These are phyloP conservation scores for Microlaimidae sp. DNA, from an alignment of 2,888 invertebrate species.

Conservation along the genomic window DNA sequence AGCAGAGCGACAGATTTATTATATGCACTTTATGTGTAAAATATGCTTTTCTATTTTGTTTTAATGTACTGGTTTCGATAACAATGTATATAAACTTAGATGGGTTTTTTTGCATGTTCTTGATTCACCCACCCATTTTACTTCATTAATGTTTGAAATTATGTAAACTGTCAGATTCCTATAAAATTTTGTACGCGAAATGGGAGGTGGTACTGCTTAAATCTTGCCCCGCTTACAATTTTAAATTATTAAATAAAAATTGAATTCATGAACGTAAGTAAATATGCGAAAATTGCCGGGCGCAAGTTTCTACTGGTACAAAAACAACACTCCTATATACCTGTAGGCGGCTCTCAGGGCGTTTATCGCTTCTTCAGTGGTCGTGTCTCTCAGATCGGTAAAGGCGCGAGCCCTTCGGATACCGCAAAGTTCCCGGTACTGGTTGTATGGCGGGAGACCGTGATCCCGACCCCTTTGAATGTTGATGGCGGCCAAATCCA, in stretches of 20 bases:
- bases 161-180: background rate
- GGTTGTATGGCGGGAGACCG: slow-evolving; percentile 59
- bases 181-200: background rate
- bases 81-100: too few species aligned
- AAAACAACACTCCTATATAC: slow-evolving; percentile 3
- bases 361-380: slow-evolving; percentile 48
- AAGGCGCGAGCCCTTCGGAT: slow-evolving; percentile 63
- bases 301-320: background rate
- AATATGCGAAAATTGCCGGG: background rate
- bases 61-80: too few species aligned
- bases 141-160: too few species aligned
- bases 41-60: too few species aligned
- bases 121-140: too few species aligned
- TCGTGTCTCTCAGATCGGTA: slow-evolving; percentile 56
- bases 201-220: too few species aligned
- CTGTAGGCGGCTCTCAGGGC: slow-evolving; percentile 5
- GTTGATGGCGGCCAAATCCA: slow-evolving; percentile 77
- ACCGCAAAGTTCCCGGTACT: slow-evolving; percentile 52
- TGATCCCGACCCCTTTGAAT: slow-evolving; percentile 71
- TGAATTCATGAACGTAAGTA: too few species aligned
- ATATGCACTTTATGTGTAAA: too few species aligned
- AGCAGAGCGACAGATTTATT: too few species aligned
- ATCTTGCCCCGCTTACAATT: too few species aligned
- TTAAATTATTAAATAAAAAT: too few species aligned
- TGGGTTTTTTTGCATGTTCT: too few species aligned